Evolutionary conservation across 2,113 vertebrate species (phyloP).

Genomic region (Dasyurus viverrinus): DNA sequence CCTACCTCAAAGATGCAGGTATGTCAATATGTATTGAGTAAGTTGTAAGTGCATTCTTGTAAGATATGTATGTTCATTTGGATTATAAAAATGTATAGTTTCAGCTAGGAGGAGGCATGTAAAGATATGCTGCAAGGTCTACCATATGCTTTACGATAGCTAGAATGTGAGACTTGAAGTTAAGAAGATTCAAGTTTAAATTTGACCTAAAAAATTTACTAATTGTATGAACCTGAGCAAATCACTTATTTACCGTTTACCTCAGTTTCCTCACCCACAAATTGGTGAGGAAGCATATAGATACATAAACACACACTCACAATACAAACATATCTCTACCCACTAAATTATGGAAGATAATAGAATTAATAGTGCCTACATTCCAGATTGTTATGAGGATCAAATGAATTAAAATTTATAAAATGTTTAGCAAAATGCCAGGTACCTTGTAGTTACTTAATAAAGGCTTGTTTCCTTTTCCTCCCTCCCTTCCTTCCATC

Average conservation of each 20-base stretch:
- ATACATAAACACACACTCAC: no score
- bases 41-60: neutral
- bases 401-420: neutral
- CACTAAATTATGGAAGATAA: no score
- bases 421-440: neutral
- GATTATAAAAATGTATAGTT: neutral
- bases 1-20: neutral
- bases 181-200: neutral
- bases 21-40: neutral
- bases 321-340: no score
- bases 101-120: neutral
- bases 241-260: neutral
- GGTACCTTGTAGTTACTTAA: neutral
- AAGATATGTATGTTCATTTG: no score
- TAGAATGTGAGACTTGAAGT: neutral
- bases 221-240: neutral
- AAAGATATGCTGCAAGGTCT: neutral
- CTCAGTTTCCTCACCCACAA: neutral
- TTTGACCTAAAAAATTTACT: neutral
- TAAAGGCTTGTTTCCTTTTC: neutral
- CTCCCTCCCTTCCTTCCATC: neutral
- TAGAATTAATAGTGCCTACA: neutral
- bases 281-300: neutral
- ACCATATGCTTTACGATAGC: neutral
- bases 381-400: neutral